These are phyloP conservation scores for Nomada lathburiana DNA, from an alignment of 2,888 invertebrate species.

Conservation along the genomic window DNA sequence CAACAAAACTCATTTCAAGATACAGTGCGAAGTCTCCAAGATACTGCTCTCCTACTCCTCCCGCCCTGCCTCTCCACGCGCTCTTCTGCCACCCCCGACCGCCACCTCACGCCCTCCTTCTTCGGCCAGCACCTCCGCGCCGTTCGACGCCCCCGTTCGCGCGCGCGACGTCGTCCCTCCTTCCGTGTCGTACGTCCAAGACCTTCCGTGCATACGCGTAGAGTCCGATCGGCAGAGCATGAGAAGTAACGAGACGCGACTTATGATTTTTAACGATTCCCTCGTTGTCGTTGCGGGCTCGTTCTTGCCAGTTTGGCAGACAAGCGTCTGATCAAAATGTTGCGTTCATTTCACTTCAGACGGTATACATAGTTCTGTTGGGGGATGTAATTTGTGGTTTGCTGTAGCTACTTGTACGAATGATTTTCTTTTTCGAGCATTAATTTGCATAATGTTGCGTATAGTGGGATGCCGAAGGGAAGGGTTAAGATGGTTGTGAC, in stretches of 20 bases:
- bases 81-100: slow-evolving; percentile 64
- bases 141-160: slow-evolving; percentile 73
- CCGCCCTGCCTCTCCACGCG: slow-evolving; percentile 72
- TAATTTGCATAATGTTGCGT: neutral
- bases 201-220: slow-evolving; percentile 70
- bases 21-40: slow-evolving; percentile 85
- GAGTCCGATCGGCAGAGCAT: slow-evolving; percentile 68
- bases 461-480: neutral
- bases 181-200: slow-evolving; percentile 79
- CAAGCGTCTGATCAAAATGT: neutral
- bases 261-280: neutral
- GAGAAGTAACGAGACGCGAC: neutral
- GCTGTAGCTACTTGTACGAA: neutral
- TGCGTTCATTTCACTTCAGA: neutral
- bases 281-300: neutral
- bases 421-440: neutral
- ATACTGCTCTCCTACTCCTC: slow-evolving; percentile 81
- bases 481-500: slow-evolving; percentile 6
- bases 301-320: neutral
- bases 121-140: slow-evolving; percentile 66
- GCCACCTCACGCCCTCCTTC: slow-evolving; percentile 41
- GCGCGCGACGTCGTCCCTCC: slow-evolving; percentile 64
- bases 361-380: neutral
- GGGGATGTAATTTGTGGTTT: no score
- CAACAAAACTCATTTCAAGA: slow-evolving; percentile 85